Percentiles rank a stretch among this genome's conserved stretches.
Evolutionary conservation across 2,113 vertebrate genomes (phyloP).

Genomic region (Lycocorax pyrrhopterus): DNA sequence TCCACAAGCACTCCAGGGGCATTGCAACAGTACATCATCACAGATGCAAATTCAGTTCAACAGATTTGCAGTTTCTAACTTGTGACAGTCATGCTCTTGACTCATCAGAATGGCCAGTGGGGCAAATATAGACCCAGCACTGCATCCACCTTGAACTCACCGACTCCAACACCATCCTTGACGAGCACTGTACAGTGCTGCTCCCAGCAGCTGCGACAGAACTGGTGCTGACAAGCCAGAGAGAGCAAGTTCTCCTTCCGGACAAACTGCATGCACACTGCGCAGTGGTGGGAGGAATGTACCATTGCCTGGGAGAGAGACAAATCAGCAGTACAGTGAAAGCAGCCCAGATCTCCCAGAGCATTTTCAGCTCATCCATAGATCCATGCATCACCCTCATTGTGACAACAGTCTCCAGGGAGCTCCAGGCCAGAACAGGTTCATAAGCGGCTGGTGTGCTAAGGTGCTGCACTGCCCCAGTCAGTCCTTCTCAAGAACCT

Average conservation of each 20-base stretch:
- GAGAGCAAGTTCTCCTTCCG: constrained; percentile 91
- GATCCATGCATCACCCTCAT: neutral
- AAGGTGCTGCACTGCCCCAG: neutral
- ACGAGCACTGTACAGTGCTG: constrained; percentile 97
- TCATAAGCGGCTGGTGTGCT: neutral
- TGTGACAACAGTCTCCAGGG: neutral
- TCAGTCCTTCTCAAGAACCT: neutral
- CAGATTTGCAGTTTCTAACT: neutral
- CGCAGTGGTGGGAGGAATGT: constrained; percentile 90
- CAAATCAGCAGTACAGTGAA: neutral
- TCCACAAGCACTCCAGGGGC: neutral
- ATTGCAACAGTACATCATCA: neutral
- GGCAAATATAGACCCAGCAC: neutral
- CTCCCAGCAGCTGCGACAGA: constrained; percentile 98
- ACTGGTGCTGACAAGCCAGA: constrained; percentile 95
- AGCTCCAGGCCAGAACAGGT: neutral
- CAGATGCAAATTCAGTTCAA: neutral
- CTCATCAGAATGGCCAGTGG: neutral
- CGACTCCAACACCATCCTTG: constrained; percentile 95
- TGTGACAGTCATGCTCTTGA: neutral
- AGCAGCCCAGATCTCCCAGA: neutral
- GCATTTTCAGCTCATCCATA: neutral
- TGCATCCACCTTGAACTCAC: constrained; percentile 70
- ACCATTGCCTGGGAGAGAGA: constrained; percentile 67
- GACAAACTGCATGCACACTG: constrained; percentile 96